phyloP scores from a whole-genome alignment of 2,113 vertebrate genomes.

The Coptodon bakossiorum region DNA sequence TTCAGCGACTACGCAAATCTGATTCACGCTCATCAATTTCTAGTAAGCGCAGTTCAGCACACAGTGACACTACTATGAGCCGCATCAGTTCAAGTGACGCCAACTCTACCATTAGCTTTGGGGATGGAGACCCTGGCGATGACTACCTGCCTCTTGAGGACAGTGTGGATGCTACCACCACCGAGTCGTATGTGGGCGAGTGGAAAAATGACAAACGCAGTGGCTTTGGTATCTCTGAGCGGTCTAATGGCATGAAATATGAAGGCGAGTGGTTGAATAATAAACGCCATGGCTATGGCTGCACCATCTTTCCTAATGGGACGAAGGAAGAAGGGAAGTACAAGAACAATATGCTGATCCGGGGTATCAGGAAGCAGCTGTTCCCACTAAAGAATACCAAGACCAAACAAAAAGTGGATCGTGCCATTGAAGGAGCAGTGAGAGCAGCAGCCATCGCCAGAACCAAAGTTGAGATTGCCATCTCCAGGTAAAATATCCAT shows the following conservation, averaged over 20 bases:
- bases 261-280: conserved; percentile 97
- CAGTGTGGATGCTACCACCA: conserved; percentile 95
- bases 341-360: conserved; percentile 96
- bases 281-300: conserved; percentile 94
- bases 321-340: conserved; percentile 98
- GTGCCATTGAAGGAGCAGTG: conserved; percentile 89
- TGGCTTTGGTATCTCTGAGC: conserved; percentile 93
- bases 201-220: conserved; percentile 98
- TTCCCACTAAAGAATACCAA: conserved; percentile 97
- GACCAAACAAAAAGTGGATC: conserved; percentile 96
- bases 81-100: conserved; percentile 95
- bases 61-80: conserved; percentile 93
- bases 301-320: conserved; percentile 92
- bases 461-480: conserved; percentile 98
- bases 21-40: conserved; percentile 96
- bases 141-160: conserved; percentile 87
- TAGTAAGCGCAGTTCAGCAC: conserved; percentile 93
- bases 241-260: conserved; percentile 96
- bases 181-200: conserved; percentile 93
- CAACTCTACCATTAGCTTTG: conserved; percentile 94
- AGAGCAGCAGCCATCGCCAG: conserved; percentile 89
- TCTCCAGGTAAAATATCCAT: conserved; percentile 81
- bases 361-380: conserved; percentile 95
- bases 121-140: conserved; percentile 83
- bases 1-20: conserved; percentile 87